Conservation (phyloP, 2,888 invertebrate species). For the Idaea biselata region DNA sequence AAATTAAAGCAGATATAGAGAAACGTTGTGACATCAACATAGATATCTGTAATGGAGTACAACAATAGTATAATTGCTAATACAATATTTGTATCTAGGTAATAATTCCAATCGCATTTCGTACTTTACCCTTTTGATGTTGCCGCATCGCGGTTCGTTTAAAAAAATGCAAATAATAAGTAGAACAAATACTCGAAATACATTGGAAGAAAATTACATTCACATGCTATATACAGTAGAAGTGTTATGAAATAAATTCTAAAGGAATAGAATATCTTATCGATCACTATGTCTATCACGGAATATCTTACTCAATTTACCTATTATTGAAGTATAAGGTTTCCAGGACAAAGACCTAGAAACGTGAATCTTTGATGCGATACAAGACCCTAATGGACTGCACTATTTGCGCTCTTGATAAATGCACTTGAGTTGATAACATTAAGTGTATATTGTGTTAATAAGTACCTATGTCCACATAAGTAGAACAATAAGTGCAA, state of each 20-base stretch:
- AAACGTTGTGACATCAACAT: conserved; percentile 1
- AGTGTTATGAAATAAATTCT: too few relatives aligned
- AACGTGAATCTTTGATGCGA: conserved; percentile 40
- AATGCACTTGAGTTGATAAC: conserved; percentile 35
- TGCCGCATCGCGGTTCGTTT: background rate
- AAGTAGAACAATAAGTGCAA: conserved; percentile 24
- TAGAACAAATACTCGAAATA: too few relatives aligned
- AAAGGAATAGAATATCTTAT: background rate
- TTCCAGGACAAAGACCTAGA: conserved; percentile 45
- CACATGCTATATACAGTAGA: too few relatives aligned
- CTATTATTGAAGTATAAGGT: conserved; percentile 14
- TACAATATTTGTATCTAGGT: background rate
- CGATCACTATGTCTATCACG: background rate
- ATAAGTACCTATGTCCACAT: conserved; percentile 17
- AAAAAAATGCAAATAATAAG: background rate
- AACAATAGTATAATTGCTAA: background rate
- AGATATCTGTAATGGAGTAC: background rate
- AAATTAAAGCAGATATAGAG: background rate
- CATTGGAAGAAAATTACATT: too few relatives aligned
- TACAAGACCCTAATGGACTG: conserved; percentile 43
- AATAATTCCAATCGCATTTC: conserved; percentile 1
- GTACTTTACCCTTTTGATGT: background rate
- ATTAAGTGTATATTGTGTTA: conserved; percentile 31
- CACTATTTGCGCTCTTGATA: conserved; percentile 41
- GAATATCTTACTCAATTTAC: background rate